Evolutionary conservation across 2,888 invertebrate genomes (phyloP), one percentile per base, ranked within the genome.

Genomic region (Standfussiana lucernea): DNA sequence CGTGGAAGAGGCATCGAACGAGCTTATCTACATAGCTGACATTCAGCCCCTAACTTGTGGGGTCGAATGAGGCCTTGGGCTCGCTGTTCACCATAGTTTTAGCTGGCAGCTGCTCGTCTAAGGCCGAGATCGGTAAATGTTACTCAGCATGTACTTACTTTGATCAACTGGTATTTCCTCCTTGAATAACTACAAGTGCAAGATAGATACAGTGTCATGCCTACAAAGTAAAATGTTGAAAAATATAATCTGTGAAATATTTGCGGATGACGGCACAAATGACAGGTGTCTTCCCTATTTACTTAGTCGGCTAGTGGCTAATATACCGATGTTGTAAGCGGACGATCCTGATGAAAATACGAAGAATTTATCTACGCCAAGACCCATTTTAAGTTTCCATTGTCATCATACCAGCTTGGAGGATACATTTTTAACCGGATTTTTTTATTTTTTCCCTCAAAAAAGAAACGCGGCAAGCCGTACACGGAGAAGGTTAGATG

Each of bases 401-500:
- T 65, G n/a, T 53, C 24, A 40, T 59, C 13, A 35, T 35, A 32
- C 0, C 32, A 18, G 10, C 28, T 70, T 70, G 11, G 53, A 84
- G 45, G 47, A 72, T 64, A 69, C 37, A 68, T 81, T 83, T 82
- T 80, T 84, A 87, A 90, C 84, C 72, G 75, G 75, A 68, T 66
- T 87, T 94, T 94, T 93, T 94, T 93, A 93, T 62, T 62, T 95
- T 96, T 96, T 95, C 96, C 95, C 96, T 66, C 96, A 96, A 95
- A 96, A 96, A 97, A 97, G 97, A 97, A 97, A 97, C 97, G 97
- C 95, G 97, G 97, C 95, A 98, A 98, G 97, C 97, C 98, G 95
- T 98, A 98, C 97, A 97, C 97, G 93, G 97, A 98, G 97, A 98
- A 98, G 98, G 98, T 98, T 97, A 98, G 98, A 94, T 91, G 93